Conservation (phyloP, 1,140 invertebrate genomes). For the Elysia chlorotica region DNA sequence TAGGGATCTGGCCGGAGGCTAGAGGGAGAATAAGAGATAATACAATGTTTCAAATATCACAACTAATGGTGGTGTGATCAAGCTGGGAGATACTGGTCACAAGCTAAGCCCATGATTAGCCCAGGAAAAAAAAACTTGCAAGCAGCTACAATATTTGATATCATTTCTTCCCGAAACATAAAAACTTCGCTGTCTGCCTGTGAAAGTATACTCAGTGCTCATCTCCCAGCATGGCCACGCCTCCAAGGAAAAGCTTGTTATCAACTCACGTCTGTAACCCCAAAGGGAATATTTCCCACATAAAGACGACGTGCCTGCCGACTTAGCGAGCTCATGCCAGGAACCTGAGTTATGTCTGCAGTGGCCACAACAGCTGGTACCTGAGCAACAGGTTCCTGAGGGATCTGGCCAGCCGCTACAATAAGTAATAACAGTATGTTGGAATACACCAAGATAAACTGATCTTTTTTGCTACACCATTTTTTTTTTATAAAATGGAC, state of each 20-base stretch:
- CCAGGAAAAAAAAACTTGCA: no score
- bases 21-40: no score
- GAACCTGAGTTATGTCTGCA: constrained; percentile 75
- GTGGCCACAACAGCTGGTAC: constrained; percentile 32
- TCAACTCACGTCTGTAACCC: constrained; percentile 81
- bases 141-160: no score
- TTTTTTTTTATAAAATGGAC: no score
- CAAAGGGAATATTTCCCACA: constrained; percentile 99
- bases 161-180: no score
- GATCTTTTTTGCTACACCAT: background rate
- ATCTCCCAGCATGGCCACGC: constrained; percentile 3
- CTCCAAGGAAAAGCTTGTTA: background rate
- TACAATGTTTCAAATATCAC: no score
- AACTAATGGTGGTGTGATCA: no score
- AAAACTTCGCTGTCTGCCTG: no score
- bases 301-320: constrained; percentile 94
- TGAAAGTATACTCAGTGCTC: background rate
- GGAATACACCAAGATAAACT: no score
- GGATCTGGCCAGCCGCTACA: constrained; percentile 98
- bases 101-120: no score
- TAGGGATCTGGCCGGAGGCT: constrained; percentile 95
- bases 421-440: constrained; percentile 68
- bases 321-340: constrained; percentile 94
- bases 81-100: no score
- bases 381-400: constrained; percentile 31